Evolutionary conservation across 2,888 invertebrate genomes (phyloP).

Genomic region (Chrysolina haemoptera): DNA sequence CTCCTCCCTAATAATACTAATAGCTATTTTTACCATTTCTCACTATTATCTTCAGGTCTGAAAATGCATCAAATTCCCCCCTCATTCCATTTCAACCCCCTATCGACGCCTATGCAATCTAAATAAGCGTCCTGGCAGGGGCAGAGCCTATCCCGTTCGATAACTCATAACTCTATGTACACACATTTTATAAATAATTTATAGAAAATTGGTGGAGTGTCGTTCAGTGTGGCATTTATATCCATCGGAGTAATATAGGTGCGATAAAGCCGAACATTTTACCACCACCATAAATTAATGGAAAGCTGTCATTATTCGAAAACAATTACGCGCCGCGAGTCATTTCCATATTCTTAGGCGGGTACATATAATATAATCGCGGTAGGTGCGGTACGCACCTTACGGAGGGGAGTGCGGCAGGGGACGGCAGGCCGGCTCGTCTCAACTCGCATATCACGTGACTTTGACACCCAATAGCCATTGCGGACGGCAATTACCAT

Average conservation of each 20-base stretch:
- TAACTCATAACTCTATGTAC: slow-evolving; percentile 29
- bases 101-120: not conserved
- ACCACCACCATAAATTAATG: slow-evolving; percentile 57
- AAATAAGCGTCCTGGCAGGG: not conserved
- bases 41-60: too few species aligned
- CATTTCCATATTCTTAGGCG: slow-evolving; percentile 58
- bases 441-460: slow-evolving; percentile 61
- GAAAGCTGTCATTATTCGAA: slow-evolving; percentile 53
- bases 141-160: slow-evolving; percentile 15
- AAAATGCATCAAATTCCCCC: too few species aligned
- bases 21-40: too few species aligned
- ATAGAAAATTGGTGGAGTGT: slow-evolving; percentile 44
- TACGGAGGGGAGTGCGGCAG: slow-evolving; percentile 26
- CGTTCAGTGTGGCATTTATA: slow-evolving; percentile 48
- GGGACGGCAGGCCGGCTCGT: slow-evolving; percentile 28
- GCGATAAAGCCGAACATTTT: slow-evolving; percentile 56
- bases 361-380: slow-evolving; percentile 43
- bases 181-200: slow-evolving; percentile 49
- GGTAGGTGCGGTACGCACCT: slow-evolving; percentile 46
- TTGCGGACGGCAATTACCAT: slow-evolving; percentile 65
- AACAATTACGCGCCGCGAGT: slow-evolving; percentile 52
- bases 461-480: slow-evolving; percentile 64
- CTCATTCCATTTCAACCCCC: not conserved
- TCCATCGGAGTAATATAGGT: slow-evolving; percentile 42
- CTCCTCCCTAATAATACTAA: too few species aligned